phyloP scores from a whole-genome alignment of 1,140 invertebrate genomes.

The Nylanderia fulva region DNA sequence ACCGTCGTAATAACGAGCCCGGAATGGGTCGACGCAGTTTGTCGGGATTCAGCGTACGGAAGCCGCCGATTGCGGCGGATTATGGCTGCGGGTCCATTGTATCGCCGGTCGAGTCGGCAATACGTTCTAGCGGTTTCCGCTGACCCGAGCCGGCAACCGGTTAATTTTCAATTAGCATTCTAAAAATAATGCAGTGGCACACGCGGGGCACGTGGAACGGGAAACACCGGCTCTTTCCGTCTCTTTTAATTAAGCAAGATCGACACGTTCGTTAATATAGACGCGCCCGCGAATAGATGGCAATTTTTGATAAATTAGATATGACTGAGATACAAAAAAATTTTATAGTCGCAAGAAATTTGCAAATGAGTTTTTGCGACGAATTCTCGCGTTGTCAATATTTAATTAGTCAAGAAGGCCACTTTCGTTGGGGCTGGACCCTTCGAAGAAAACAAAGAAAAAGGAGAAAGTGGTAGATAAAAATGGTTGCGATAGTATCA shows the following conservation, averaged over 20 bases:
- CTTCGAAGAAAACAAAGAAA: too few species aligned
- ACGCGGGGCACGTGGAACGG: not conserved
- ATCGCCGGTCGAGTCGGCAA: slow-evolving; percentile 43
- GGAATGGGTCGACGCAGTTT: slow-evolving; percentile 44
- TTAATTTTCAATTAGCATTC: slow-evolving; percentile 73
- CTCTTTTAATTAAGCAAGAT: not conserved
- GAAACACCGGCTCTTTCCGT: not conserved
- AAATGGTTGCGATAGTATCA: too few species aligned
- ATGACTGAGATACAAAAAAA: not conserved
- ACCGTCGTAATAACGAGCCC: slow-evolving; percentile 70
- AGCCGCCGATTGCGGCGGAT: slow-evolving; percentile 60
- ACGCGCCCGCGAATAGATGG: not conserved
- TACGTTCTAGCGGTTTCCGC: slow-evolving; percentile 8
- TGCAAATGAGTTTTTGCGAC: not conserved
- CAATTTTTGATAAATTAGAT: not conserved
- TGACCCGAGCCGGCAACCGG: slow-evolving; percentile 30
- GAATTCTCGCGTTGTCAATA: not conserved
- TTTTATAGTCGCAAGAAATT: not conserved
- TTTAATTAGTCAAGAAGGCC: not conserved
- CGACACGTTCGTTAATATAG: slow-evolving; percentile 24
- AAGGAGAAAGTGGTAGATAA: too few species aligned
- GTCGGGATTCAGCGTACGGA: slow-evolving; percentile 62
- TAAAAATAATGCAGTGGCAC: slow-evolving; percentile 37
- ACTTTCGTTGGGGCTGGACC: too few species aligned
- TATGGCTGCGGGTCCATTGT: slow-evolving; percentile 67